Percentiles rank a stretch among this genome's conserved stretches.
These are phyloP conservation scores for Acestrorhynchus altus DNA, from an alignment of 2,797 vertebrate genomes.

Conservation along the genomic window DNA sequence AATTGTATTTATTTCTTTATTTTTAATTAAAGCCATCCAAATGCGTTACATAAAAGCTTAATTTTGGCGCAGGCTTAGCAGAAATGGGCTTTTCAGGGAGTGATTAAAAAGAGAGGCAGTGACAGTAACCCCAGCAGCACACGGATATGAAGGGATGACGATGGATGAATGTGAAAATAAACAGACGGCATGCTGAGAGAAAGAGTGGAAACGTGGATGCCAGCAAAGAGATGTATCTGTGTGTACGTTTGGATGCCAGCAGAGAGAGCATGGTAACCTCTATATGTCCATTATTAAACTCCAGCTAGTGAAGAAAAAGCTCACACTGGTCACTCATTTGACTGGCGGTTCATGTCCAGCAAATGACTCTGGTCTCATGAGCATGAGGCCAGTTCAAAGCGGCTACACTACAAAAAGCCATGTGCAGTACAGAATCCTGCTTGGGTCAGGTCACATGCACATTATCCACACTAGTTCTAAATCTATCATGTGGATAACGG, in stretches of 20 bases:
- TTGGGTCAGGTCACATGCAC: neutral
- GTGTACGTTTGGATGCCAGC: neutral
- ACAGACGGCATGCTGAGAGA: conserved; percentile 32
- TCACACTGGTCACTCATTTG: neutral
- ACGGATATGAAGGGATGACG: conserved; percentile 36
- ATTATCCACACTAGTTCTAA: neutral
- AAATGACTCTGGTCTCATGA: neutral
- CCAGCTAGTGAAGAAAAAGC: conserved; percentile 8
- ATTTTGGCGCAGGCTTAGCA: conserved; percentile 50
- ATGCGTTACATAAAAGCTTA: conserved; percentile 60
- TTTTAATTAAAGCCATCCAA: conserved; percentile 58
- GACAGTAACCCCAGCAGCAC: conserved; percentile 28
- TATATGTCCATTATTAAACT: conserved; percentile 28
- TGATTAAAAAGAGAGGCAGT: conserved; percentile 44
- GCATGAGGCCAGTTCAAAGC: conserved; percentile 1
- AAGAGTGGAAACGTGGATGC: too few species aligned
- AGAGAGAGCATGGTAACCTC: conserved; percentile 32
- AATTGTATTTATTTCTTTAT: conserved; percentile 52
- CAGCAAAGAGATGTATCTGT: too few species aligned
- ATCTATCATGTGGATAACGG: neutral
- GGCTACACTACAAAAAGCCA: neutral
- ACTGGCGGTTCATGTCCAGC: neutral
- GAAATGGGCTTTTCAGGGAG: conserved; percentile 35
- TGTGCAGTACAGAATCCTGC: neutral
- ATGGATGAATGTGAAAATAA: conserved; percentile 40